These are phyloP conservation scores for Chiroxiphia lanceolata DNA, from an alignment of 2,797 vertebrate species.

Conservation along the genomic window DNA sequence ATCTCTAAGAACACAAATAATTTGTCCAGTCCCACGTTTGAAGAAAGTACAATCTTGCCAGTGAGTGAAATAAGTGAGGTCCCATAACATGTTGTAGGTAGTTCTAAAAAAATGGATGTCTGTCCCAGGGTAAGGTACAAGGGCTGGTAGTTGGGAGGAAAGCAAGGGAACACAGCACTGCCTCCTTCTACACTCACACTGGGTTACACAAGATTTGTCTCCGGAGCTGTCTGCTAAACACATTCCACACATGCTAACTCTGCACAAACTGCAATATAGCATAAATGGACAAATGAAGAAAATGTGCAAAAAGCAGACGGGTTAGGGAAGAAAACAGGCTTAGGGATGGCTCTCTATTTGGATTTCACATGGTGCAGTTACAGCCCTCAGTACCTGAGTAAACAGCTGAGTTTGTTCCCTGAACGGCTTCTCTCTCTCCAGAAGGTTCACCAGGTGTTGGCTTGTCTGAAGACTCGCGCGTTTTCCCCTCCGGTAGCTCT, in stretches of 20 bases:
- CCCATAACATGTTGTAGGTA: background rate
- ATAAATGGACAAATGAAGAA: background rate
- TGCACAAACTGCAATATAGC: background rate
- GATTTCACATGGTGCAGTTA: background rate
- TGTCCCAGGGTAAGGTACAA: background rate
- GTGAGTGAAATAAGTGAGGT: background rate
- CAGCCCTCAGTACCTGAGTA: constrained; percentile 55
- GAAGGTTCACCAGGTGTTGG: background rate
- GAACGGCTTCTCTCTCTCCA: background rate
- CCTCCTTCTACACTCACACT: background rate
- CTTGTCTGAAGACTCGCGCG: background rate
- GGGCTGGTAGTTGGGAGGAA: background rate
- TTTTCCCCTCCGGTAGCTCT: background rate
- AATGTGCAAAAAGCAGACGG: background rate
- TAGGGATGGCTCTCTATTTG: background rate
- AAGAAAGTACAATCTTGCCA: background rate
- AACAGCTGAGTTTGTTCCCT: constrained; percentile 16
- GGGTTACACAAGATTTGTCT: background rate
- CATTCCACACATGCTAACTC: background rate
- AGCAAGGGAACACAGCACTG: background rate
- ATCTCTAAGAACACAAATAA: background rate
- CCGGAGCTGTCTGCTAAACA: background rate
- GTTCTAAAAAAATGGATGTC: background rate
- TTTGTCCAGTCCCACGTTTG: background rate
- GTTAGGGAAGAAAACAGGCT: background rate